A percentile compares a stretch with the other conserved stretches of the same genome.
These are phyloP conservation scores for Sinelater perroti DNA, from an alignment of 2,888 invertebrate species.

Conservation along the genomic window DNA sequence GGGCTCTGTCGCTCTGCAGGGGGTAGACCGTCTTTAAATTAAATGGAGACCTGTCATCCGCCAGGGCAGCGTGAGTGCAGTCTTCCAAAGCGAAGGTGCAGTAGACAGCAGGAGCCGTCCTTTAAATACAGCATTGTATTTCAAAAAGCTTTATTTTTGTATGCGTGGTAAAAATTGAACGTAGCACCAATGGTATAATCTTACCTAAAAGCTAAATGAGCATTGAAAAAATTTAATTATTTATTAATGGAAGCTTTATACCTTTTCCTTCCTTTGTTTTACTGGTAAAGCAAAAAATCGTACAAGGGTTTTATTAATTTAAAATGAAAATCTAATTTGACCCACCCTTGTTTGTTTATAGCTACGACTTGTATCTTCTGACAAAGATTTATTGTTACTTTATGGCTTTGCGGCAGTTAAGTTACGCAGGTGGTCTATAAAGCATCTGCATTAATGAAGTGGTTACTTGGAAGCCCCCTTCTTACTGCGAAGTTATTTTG, in stretches of 20 bases:
- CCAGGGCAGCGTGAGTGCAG: background rate
- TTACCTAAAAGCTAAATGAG: background rate
- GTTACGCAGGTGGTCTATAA: slow-evolving; percentile 23
- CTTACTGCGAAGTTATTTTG: too few relatives aligned
- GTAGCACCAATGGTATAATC: background rate
- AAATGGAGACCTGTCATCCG: slow-evolving; percentile 22
- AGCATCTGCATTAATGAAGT: slow-evolving; percentile 15
- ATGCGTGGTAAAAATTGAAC: background rate
- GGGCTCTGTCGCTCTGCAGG: slow-evolving; percentile 20
- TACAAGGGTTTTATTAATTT: slow-evolving; percentile 10
- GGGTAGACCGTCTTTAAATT: slow-evolving; percentile 32
- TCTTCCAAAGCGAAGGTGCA: slow-evolving; percentile 2
- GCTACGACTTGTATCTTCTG: slow-evolving; percentile 16
- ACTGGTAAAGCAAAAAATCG: too few relatives aligned
- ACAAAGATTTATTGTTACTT: slow-evolving; percentile 23
- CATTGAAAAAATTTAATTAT: background rate
- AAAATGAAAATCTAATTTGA: slow-evolving; percentile 4
- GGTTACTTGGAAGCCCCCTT: too few relatives aligned
- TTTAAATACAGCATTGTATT: too few relatives aligned
- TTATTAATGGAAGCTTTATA: too few relatives aligned
- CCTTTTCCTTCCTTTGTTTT: too few relatives aligned
- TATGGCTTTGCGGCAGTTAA: slow-evolving; percentile 18
- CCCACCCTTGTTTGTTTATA: slow-evolving; percentile 20
- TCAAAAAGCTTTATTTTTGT: background rate
- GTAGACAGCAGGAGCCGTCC: too few relatives aligned